A percentile compares a stretch with the other conserved stretches of the same genome.
Evolutionary conservation across 2,888 invertebrate species (phyloP).

Genomic region (Coremacera marginata): DNA sequence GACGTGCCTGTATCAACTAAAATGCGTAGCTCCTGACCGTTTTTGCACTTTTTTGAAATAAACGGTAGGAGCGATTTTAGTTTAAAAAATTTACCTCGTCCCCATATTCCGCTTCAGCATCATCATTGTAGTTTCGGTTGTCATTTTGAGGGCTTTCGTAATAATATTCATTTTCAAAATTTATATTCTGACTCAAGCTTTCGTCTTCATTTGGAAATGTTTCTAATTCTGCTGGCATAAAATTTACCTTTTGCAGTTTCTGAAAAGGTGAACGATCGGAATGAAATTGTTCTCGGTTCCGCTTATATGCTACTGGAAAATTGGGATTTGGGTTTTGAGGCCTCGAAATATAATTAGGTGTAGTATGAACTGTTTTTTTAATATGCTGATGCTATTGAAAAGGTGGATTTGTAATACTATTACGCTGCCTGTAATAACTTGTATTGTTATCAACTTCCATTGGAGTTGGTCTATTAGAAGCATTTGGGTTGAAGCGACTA

Average conservation of each 20-base stretch:
- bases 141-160: conserved; percentile 27
- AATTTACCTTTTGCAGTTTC: too few relatives aligned
- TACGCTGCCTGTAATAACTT: too few relatives aligned
- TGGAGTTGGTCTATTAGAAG: too few relatives aligned
- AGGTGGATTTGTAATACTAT: too few relatives aligned
- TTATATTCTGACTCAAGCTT: too few relatives aligned
- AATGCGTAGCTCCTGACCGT: background rate
- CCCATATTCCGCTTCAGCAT: too few relatives aligned
- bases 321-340: conserved; percentile 18
- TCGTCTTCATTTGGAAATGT: too few relatives aligned
- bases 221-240: too few relatives aligned
- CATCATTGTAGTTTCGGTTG: background rate
- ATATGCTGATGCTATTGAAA: conserved; percentile 13
- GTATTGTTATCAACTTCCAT: too few relatives aligned
- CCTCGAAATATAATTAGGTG: conserved; percentile 28
- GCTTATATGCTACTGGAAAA: conserved; percentile 35
- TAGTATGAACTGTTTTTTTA: conserved; percentile 25
- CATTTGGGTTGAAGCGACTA: too few relatives aligned
- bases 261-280: background rate
- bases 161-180: conserved; percentile 25
- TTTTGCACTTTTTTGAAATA: background rate
- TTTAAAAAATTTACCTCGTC: too few relatives aligned
- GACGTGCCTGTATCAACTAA: conserved; percentile 19
- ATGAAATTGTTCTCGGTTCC: conserved; percentile 12
- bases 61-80: background rate